Conservation (phyloP, 2,797 vertebrate genomes). For the Epinephelus awoara region DNA sequence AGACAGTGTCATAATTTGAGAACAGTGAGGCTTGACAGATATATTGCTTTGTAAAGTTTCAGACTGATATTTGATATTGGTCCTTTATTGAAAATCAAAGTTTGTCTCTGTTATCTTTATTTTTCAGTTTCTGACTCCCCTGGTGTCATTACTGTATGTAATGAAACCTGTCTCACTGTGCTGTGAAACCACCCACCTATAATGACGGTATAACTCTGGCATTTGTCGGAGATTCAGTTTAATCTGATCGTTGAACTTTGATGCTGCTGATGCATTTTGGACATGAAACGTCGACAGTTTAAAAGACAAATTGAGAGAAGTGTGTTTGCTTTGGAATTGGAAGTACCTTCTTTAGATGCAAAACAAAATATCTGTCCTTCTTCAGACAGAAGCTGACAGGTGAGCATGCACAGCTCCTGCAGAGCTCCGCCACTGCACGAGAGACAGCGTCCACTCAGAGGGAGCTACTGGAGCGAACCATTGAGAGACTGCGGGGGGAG, state of each 20-base stretch:
- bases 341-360: too few species aligned
- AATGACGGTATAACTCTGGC: not conserved
- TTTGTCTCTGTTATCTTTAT: not conserved
- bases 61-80: slow-evolving; percentile 21
- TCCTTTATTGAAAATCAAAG: slow-evolving; percentile 30
- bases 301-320: not conserved
- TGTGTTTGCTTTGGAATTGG: not conserved
- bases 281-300: not conserved
- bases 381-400: slow-evolving; percentile 29
- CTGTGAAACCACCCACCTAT: not conserved
- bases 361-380: not conserved
- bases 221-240: not conserved
- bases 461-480: slow-evolving; percentile 10
- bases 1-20: slow-evolving; percentile 9
- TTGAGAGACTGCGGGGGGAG: slow-evolving; percentile 12
- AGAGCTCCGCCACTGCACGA: slow-evolving; percentile 10
- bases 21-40: slow-evolving; percentile 25
- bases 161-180: slow-evolving; percentile 22
- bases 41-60: slow-evolving; percentile 35
- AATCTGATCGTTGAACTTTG: too few species aligned
- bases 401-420: slow-evolving; percentile 1
- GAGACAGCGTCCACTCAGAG: not conserved
- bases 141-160: not conserved
- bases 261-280: not conserved
- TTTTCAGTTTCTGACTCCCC: not conserved